phyloP scores from a whole-genome alignment of 2,888 invertebrate genomes.

The Pseudococcus longispinus region DNA sequence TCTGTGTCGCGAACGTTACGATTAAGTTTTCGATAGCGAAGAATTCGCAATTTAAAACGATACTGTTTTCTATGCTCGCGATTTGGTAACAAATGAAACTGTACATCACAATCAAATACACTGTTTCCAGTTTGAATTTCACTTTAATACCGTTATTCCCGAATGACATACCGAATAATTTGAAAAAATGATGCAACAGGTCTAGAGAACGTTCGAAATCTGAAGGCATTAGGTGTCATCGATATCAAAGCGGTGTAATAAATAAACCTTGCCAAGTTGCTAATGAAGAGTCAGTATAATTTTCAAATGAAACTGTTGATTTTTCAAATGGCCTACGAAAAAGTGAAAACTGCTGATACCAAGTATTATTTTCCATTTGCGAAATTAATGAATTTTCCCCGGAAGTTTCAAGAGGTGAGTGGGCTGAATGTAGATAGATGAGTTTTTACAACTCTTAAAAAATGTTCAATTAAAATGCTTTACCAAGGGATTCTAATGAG shows the following conservation, averaged over 20 bases:
- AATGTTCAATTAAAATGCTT: no score
- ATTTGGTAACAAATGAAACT: background rate
- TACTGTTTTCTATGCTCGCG: background rate
- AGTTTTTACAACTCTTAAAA: no score
- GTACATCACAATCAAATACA: background rate
- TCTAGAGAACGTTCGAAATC: background rate
- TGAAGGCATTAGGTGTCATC: background rate
- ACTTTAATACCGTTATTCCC: background rate
- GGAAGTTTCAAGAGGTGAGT: no score
- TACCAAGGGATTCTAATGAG: no score
- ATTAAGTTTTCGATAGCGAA: background rate
- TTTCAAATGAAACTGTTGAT: no score
- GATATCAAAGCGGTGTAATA: background rate
- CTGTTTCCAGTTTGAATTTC: background rate
- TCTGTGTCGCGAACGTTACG: background rate
- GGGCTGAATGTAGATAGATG: no score
- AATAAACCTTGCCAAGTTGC: no score
- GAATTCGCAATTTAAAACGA: background rate
- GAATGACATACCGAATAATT: background rate
- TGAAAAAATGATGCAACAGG: background rate
- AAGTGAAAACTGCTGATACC: no score
- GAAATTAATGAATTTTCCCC: no score
- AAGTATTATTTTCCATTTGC: no score
- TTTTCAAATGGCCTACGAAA: no score
- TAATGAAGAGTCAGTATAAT: no score